A percentile compares a stretch with the other conserved stretches of the same genome.
These are phyloP conservation scores for Gnathonemus longibarbis DNA, from an alignment of 2,113 vertebrate species.

Conservation along the genomic window DNA sequence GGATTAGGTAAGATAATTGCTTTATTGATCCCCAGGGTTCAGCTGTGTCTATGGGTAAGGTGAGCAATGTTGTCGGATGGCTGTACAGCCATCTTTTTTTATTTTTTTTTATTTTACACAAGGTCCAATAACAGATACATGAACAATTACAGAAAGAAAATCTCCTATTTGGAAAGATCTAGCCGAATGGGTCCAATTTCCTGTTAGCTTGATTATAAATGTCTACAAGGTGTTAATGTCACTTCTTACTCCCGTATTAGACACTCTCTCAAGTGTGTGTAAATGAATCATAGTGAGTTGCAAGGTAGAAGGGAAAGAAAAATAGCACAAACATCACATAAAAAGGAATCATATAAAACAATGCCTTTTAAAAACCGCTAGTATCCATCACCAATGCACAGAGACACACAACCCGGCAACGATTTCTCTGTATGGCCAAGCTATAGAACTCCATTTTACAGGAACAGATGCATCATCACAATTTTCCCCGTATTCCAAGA, in stretches of 20 bases:
- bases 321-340: neutral
- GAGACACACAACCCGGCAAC: neutral
- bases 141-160: neutral
- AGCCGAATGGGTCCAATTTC: neutral
- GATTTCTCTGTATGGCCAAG: neutral
- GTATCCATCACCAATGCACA: neutral
- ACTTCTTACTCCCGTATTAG: constrained; percentile 33
- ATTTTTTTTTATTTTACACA: neutral
- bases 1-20: neutral
- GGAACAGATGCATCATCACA: neutral
- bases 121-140: neutral
- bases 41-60: constrained; percentile 24
- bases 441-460: neutral
- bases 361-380: neutral
- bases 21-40: constrained; percentile 26
- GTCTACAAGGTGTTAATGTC: constrained; percentile 32
- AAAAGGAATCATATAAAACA: neutral
- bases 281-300: constrained; percentile 28
- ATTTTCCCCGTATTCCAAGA: neutral
- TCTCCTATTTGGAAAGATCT: neutral
- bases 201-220: neutral
- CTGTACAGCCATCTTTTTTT: constrained; percentile 50
- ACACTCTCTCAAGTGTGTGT: constrained; percentile 43
- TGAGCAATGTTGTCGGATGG: constrained; percentile 31
- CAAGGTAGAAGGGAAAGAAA: neutral